Conservation (phyloP, 2,888 invertebrate genomes). For the Matsumyia berberina region DNA sequence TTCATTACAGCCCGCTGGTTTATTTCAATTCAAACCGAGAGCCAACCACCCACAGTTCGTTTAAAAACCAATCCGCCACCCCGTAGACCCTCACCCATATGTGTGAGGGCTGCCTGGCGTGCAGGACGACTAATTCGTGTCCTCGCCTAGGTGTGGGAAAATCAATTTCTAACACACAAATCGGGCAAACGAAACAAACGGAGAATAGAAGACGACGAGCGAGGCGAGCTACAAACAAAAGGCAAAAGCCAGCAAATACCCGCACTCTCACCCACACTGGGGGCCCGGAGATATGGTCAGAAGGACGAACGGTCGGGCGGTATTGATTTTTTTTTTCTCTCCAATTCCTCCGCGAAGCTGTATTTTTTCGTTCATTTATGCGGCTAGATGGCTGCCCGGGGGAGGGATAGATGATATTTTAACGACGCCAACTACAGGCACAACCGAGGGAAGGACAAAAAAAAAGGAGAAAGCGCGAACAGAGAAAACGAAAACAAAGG, state of each 20-base stretch:
- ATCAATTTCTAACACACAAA: slow-evolving; percentile 73
- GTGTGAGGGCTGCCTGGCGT: slow-evolving; percentile 32
- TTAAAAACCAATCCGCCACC: slow-evolving; percentile 59
- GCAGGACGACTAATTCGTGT: slow-evolving; percentile 68
- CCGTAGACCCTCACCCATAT: slow-evolving; percentile 6
- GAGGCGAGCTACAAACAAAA: slow-evolving; percentile 51
- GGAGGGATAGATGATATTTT: slow-evolving; percentile 48
- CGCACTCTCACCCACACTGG: not conserved
- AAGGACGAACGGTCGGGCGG: slow-evolving; percentile 51
- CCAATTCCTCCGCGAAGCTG: slow-evolving; percentile 33
- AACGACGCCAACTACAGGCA: slow-evolving; percentile 66
- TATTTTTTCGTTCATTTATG: slow-evolving; percentile 32
- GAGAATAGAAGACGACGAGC: slow-evolving; percentile 18
- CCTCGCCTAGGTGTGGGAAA: slow-evolving; percentile 66
- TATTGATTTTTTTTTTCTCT: slow-evolving; percentile 62
- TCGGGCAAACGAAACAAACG: slow-evolving; percentile 57
- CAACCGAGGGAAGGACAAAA: slow-evolving; percentile 36
- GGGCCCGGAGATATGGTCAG: slow-evolving; percentile 25
- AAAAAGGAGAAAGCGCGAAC: slow-evolving; percentile 48
- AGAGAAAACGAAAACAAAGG: slow-evolving; percentile 1
- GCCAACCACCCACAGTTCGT: slow-evolving; percentile 45
- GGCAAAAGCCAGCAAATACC: slow-evolving; percentile 59
- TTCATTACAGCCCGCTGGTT: slow-evolving; percentile 63
- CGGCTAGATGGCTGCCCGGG: not conserved
- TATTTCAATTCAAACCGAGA: slow-evolving; percentile 55